These are phyloP conservation scores for Hypocryptadius cinnamomeus DNA, from an alignment of 2,113 vertebrate species.

Conservation along the genomic window DNA sequence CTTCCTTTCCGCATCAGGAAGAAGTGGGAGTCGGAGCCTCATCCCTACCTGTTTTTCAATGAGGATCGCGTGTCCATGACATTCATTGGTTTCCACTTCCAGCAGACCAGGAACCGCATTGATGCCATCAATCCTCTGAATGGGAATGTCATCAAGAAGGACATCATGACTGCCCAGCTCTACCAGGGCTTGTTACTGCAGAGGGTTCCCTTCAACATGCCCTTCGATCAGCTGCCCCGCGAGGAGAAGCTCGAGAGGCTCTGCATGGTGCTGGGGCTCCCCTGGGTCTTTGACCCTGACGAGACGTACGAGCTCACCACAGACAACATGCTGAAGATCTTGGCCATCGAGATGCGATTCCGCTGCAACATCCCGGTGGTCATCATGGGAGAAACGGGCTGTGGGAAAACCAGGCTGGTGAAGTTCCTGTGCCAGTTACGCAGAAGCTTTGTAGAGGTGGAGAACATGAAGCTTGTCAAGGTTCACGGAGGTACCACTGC, in stretches of 20 bases:
- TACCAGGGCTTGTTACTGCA: slow-evolving; percentile 76
- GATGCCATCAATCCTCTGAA: slow-evolving; percentile 79
- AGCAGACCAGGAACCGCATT: slow-evolving; percentile 40
- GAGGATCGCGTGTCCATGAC: slow-evolving; percentile 87
- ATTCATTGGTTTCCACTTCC: slow-evolving; percentile 90
- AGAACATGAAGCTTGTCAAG: slow-evolving; percentile 91
- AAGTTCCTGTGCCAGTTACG: slow-evolving; percentile 85
- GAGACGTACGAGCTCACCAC: slow-evolving; percentile 90
- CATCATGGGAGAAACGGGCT: slow-evolving; percentile 97
- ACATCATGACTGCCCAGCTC: slow-evolving; percentile 76
- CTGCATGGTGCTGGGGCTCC: slow-evolving; percentile 82
- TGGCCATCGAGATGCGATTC: slow-evolving; percentile 95
- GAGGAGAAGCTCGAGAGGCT: slow-evolving; percentile 81
- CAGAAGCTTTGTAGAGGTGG: slow-evolving; percentile 52
- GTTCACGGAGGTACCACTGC: slow-evolving; percentile 92
- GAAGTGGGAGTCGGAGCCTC: slow-evolving; percentile 92
- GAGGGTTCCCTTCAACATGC: slow-evolving; percentile 83
- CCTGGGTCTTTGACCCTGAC: slow-evolving; percentile 82
- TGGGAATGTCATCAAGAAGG: slow-evolving; percentile 71
- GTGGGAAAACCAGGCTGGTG: slow-evolving; percentile 91
- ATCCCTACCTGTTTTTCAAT: slow-evolving; percentile 95
- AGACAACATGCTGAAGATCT: slow-evolving; percentile 90
- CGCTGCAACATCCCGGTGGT: slow-evolving; percentile 92
- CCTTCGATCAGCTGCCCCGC: slow-evolving; percentile 83
- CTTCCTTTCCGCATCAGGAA: slow-evolving; percentile 87